Evolutionary conservation across 2,888 invertebrate species (phyloP).

Genomic region (Holacanthella duospinosa): DNA sequence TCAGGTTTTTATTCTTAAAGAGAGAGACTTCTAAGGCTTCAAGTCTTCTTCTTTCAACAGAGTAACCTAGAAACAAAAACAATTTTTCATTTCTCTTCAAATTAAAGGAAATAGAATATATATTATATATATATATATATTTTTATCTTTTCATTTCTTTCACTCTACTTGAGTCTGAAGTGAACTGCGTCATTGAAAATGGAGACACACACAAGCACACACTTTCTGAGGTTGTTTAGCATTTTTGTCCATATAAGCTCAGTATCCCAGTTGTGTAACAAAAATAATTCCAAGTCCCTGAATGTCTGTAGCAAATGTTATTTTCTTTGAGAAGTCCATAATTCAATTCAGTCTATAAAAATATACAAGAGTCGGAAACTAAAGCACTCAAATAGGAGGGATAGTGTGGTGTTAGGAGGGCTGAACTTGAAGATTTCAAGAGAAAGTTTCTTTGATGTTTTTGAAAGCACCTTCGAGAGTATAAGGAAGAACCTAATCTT

Average conservation of each 20-base stretch:
- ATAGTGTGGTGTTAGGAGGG: not conserved
- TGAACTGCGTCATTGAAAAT: no score
- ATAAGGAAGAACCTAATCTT: not conserved
- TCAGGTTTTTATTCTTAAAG: not conserved
- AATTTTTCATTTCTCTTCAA: not conserved
- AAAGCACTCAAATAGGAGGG: not conserved
- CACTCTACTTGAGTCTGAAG: no score
- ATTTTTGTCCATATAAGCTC: no score
- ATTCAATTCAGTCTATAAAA: conserved; percentile 1
- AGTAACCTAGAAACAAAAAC: not conserved
- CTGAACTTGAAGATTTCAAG: not conserved
- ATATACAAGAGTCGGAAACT: not conserved
- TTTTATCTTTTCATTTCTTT: no score
- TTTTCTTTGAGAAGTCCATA: not conserved
- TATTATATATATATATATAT: no score
- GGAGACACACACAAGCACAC: not conserved
- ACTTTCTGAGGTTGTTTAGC: not conserved
- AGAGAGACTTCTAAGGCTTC: no score
- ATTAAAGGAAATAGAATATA: no score
- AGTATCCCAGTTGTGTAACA: no score
- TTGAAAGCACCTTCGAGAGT: conserved; percentile 4
- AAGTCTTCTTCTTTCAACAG: no score
- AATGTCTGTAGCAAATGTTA: no score
- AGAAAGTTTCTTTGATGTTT: not conserved
- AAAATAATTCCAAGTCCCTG: no score